Percentiles rank a stretch among this genome's conserved stretches.
phyloP scores from a whole-genome alignment of 2,113 vertebrate species.

The Sinocyclocheilus rhinocerous region DNA sequence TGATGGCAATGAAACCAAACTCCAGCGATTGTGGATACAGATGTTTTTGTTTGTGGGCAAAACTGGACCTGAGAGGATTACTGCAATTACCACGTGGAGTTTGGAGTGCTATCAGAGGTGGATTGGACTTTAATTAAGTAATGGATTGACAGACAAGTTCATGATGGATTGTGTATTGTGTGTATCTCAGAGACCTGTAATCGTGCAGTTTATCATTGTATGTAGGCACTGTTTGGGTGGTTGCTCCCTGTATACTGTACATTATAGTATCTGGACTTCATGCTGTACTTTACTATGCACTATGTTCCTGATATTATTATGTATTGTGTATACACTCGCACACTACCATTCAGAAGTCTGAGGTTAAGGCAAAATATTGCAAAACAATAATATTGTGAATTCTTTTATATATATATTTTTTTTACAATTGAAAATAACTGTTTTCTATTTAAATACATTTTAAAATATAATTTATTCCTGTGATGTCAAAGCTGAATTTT shows the following conservation, averaged over 20 bases:
- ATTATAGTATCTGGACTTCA: no score
- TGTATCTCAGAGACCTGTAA: conserved; percentile 21
- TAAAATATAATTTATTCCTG: not conserved
- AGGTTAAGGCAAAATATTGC: no score
- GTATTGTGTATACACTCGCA: not conserved
- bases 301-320: not conserved
- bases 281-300: not conserved
- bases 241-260: not conserved
- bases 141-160: conserved; percentile 36
- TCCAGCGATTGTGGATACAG: conserved; percentile 26
- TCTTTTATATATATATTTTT: no score
- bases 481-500: not conserved
- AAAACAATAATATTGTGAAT: no score
- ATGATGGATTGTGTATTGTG: conserved; percentile 32
- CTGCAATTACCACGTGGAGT: conserved; percentile 24
- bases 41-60: conserved; percentile 34
- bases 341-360: not conserved
- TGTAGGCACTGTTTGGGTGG: not conserved
- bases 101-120: conserved; percentile 36
- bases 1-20: conserved; percentile 22
- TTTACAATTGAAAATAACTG: no score
- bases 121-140: conserved; percentile 46
- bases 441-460: not conserved
- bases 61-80: conserved; percentile 30
- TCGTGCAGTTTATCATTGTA: conserved; percentile 15